Evolutionary conservation across 2,113 vertebrate genomes (phyloP).

Genomic region (Phalacrocorax brasilianus): DNA sequence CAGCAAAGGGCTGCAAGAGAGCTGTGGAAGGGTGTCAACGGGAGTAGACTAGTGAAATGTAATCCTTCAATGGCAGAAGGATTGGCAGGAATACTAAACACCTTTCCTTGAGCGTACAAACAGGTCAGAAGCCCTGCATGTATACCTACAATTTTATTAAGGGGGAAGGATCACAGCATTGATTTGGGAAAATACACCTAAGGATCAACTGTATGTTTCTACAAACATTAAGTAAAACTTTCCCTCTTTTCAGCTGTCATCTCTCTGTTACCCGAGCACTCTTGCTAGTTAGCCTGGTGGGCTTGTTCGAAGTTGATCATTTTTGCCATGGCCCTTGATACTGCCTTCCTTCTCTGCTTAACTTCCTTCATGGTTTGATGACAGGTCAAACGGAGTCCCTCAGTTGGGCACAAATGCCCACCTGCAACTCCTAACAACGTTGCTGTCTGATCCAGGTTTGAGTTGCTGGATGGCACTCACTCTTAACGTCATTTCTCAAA

Average conservation of each 20-base stretch:
- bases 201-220: not conserved
- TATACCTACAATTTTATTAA: not conserved
- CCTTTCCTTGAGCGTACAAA: not conserved
- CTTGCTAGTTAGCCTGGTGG: not conserved
- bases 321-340: not conserved
- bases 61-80: not conserved
- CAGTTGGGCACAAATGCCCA: not conserved
- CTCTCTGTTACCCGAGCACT: not conserved
- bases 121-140: not conserved
- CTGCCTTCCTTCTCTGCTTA: not conserved
- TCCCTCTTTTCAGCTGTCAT: not conserved
- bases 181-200: not conserved
- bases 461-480: not conserved
- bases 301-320: not conserved
- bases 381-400: not conserved
- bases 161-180: not conserved
- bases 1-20: not conserved
- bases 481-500: not conserved
- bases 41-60: not conserved
- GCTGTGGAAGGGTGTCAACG: not conserved
- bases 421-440: not conserved
- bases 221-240: not conserved
- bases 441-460: not conserved
- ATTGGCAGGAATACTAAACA: not conserved
- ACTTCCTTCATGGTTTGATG: not conserved